Conservation (phyloP, 2,113 vertebrate species). For the Phrynocephalus versicolor region DNA sequence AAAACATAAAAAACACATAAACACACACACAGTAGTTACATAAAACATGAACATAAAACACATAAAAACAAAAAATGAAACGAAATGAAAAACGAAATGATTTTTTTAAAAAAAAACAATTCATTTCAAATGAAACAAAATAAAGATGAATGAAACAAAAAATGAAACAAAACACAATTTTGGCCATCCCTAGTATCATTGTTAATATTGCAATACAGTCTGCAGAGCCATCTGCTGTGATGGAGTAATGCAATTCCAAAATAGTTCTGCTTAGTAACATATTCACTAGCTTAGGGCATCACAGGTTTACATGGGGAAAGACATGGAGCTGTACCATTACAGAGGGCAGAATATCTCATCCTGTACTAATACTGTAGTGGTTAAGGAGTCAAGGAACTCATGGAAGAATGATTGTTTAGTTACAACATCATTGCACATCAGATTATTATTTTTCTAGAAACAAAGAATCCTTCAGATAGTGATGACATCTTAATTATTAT, state of each 20-base stretch:
- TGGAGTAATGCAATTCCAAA: not conserved
- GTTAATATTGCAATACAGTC: not conserved
- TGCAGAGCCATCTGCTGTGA: not conserved
- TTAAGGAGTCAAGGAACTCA: not conserved
- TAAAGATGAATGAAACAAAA: too few species aligned
- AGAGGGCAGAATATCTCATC: not conserved
- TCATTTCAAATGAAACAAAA: too few species aligned
- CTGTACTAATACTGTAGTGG: not conserved
- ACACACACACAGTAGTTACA: too few species aligned
- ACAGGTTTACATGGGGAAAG: not conserved
- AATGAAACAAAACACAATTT: too few species aligned
- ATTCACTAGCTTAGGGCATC: not conserved
- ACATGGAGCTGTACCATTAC: not conserved
- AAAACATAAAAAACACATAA: too few species aligned
- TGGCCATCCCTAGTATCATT: too few species aligned
- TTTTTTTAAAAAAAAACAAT: too few species aligned
- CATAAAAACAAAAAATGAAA: too few species aligned
- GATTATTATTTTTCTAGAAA: not conserved
- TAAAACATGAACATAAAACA: too few species aligned
- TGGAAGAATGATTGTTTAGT: not conserved
- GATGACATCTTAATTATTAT: slow-evolving; percentile 8
- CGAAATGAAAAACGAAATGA: too few species aligned
- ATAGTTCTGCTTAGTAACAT: not conserved
- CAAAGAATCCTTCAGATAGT: not conserved
- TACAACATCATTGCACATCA: not conserved